These are phyloP conservation scores for Nymphalis polychloros DNA, from an alignment of 2,888 invertebrate species.

Conservation along the genomic window DNA sequence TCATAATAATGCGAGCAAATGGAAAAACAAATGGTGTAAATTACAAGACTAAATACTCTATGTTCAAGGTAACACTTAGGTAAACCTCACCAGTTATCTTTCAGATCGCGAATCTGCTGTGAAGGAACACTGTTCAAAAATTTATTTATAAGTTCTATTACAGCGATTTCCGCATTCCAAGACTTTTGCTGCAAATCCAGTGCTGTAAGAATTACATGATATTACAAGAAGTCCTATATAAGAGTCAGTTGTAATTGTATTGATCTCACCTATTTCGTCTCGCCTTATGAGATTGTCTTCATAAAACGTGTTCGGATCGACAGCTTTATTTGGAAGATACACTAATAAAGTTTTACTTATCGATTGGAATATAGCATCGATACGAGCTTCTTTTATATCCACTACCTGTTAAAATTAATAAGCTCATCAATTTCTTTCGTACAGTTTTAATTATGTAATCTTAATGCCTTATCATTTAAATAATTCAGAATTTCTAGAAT, in stretches of 20 bases:
- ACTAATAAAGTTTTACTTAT: slow-evolving; percentile 84
- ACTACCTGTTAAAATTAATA: slow-evolving; percentile 71
- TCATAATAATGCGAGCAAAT: no score
- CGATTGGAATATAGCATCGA: slow-evolving; percentile 85
- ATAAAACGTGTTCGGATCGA: slow-evolving; percentile 83
- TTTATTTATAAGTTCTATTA: slow-evolving; percentile 88
- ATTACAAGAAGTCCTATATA: neutral
- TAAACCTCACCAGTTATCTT: slow-evolving; percentile 79
- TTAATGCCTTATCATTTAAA: no score
- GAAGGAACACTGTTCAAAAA: slow-evolving; percentile 85
- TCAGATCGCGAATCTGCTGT: slow-evolving; percentile 80
- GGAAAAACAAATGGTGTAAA: no score
- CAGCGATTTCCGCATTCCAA: slow-evolving; percentile 86
- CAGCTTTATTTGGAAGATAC: slow-evolving; percentile 83
- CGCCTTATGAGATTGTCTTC: slow-evolving; percentile 83
- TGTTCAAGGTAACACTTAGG: neutral
- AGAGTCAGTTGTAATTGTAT: neutral
- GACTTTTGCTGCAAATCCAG: slow-evolving; percentile 70
- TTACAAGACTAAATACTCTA: neutral
- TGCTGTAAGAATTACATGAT: slow-evolving; percentile 48
- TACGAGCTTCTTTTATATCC: slow-evolving; percentile 88
- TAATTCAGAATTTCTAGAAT: no score
- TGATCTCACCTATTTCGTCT: slow-evolving; percentile 67
- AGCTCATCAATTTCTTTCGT: neutral
- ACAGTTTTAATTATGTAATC: neutral